Evolutionary conservation across 2,113 vertebrate species (phyloP).

Genomic region (Erpornis zantholeuca): DNA sequence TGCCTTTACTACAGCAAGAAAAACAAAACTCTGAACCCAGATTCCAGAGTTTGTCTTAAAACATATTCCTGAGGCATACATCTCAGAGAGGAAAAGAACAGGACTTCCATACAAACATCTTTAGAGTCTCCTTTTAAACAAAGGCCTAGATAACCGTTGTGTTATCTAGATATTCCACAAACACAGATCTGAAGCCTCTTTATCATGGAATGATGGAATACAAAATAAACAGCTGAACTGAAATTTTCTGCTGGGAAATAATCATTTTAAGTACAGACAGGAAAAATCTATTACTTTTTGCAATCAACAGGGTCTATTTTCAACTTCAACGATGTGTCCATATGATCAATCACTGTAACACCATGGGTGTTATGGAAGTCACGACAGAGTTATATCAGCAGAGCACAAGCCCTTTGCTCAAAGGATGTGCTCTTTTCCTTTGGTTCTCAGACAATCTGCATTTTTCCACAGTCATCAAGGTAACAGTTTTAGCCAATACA

Average conservation of each 20-base stretch:
- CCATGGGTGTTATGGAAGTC: not conserved
- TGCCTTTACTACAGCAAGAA: not conserved
- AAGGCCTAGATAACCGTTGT: not conserved
- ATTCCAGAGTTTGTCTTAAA: not conserved
- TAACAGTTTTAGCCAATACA: slow-evolving; percentile 41
- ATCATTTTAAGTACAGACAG: not conserved
- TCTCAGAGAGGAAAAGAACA: not conserved
- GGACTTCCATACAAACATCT: not conserved
- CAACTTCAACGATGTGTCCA: not conserved
- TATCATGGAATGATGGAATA: not conserved
- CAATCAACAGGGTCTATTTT: not conserved
- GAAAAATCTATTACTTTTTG: not conserved
- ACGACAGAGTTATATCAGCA: not conserved
- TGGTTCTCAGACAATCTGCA: not conserved
- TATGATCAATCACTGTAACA: not conserved
- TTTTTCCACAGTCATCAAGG: slow-evolving; percentile 12
- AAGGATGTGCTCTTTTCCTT: not conserved
- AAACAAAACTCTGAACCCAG: not conserved
- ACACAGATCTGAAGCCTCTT: not conserved
- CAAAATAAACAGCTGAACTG: not conserved
- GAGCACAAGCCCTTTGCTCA: not conserved
- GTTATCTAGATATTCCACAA: not conserved
- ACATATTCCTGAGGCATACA: not conserved
- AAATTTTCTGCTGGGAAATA: not conserved
- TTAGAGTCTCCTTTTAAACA: not conserved